phyloP scores from a whole-genome alignment of 2,113 vertebrate genomes.

The Tyto alba region DNA sequence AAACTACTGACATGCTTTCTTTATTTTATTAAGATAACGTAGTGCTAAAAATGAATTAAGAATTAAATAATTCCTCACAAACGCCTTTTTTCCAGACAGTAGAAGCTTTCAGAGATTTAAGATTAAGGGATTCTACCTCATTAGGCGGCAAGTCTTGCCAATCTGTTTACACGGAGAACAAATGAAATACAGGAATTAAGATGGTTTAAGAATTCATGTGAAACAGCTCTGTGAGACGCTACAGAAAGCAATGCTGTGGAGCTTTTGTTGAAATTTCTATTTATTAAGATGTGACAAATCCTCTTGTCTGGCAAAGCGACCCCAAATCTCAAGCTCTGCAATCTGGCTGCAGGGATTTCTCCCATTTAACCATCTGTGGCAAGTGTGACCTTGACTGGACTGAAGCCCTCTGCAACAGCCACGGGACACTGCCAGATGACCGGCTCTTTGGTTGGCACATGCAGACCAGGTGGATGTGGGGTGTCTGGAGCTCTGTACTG shows the following conservation, averaged over 20 bases:
- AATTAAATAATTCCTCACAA: background rate
- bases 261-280: background rate
- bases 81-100: background rate
- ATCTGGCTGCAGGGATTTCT: background rate
- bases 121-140: slow-evolving; percentile 30
- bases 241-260: background rate
- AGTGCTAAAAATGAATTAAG: slow-evolving; percentile 16
- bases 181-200: background rate
- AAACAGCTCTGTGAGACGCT: background rate
- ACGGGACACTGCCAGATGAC: background rate
- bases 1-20: background rate
- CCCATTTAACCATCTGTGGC: background rate
- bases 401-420: fast-evolving
- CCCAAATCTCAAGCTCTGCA: background rate
- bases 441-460: background rate
- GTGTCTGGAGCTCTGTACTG: background rate
- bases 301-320: background rate
- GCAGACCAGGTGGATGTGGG: background rate
- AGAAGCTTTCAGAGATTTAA: background rate
- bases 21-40: background rate
- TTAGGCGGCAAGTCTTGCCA: background rate
- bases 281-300: background rate
- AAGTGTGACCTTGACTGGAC: background rate
- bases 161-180: slow-evolving; percentile 35
- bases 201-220: slow-evolving; percentile 6